A percentile compares a stretch with the other conserved stretches of the same genome.
Evolutionary conservation across 1,140 invertebrate genomes (phyloP).

Genomic region (Ruditapes philippinarum): DNA sequence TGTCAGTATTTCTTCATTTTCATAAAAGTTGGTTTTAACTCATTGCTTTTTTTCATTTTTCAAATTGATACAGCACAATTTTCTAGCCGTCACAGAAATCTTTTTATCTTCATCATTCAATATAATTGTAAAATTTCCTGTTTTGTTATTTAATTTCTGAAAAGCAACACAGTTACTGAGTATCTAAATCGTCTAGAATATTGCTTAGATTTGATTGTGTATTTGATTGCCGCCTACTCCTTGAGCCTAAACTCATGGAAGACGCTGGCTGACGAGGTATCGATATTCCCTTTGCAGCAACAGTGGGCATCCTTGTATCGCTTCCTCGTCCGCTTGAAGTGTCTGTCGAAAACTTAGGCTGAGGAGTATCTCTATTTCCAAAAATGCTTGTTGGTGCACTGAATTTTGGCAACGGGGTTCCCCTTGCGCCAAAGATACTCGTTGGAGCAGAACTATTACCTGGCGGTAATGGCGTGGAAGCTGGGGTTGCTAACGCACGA

Average conservation of each 20-base stretch:
- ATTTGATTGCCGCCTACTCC: neutral
- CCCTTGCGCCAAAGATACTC: conserved; percentile 22
- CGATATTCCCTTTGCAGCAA: neutral
- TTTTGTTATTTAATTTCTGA: too few relatives aligned
- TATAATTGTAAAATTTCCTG: too few relatives aligned
- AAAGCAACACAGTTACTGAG: neutral
- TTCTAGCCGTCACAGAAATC: too few relatives aligned
- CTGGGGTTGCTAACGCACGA: neutral
- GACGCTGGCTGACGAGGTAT: neutral
- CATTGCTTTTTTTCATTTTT: too few relatives aligned
- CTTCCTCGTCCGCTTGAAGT: neutral
- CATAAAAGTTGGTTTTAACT: too few relatives aligned
- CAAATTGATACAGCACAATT: too few relatives aligned
- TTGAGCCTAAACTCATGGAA: neutral
- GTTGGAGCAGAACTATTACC: neutral
- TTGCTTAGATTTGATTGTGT: neutral
- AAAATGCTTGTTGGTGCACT: conserved; percentile 1
- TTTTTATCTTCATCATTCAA: too few relatives aligned
- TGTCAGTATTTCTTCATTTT: too few relatives aligned
- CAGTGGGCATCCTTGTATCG: neutral
- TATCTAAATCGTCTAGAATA: neutral
- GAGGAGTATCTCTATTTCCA: neutral
- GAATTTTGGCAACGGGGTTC: neutral
- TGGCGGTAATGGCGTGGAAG: neutral
- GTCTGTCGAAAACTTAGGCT: neutral